Conservation (phyloP, 2,888 invertebrate species). For the Cheilosia pagana region DNA sequence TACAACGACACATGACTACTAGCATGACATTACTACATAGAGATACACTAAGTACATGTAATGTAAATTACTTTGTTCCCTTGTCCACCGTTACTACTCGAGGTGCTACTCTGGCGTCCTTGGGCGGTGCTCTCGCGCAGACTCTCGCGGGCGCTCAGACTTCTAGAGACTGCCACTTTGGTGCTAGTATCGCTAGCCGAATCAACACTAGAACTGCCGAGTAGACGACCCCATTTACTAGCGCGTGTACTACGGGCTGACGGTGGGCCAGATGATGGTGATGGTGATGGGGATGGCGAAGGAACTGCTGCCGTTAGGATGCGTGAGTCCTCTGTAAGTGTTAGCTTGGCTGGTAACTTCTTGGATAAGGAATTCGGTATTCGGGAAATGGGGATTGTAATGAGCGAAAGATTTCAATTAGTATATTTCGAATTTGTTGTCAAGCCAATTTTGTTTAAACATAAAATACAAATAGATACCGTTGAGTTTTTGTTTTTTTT, state of each 20-base stretch:
- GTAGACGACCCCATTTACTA: slow-evolving; percentile 92
- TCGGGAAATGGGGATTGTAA: slow-evolving; percentile 38
- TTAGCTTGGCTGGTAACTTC: slow-evolving; percentile 84
- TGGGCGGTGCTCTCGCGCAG: slow-evolving; percentile 84
- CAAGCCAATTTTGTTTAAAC: slow-evolving; percentile 31
- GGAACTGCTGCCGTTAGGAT: slow-evolving; percentile 82
- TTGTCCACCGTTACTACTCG: slow-evolving; percentile 84
- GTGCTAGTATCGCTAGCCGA: slow-evolving; percentile 87
- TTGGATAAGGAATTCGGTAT: slow-evolving; percentile 77
- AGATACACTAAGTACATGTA: slow-evolving; percentile 54
- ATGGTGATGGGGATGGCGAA: slow-evolving; percentile 83
- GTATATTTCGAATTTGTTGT: slow-evolving; percentile 41
- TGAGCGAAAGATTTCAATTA: slow-evolving; percentile 65
- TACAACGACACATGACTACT: slow-evolving; percentile 39
- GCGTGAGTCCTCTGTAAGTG: slow-evolving; percentile 84
- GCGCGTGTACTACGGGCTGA: slow-evolving; percentile 85
- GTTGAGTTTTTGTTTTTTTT: not conserved
- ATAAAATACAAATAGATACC: slow-evolving; percentile 30
- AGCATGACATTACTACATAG: slow-evolving; percentile 63
- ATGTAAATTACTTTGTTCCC: slow-evolving; percentile 83
- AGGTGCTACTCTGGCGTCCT: slow-evolving; percentile 83
- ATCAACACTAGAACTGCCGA: slow-evolving; percentile 91
- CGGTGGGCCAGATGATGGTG: slow-evolving; percentile 84
- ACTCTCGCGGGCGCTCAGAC: slow-evolving; percentile 85
- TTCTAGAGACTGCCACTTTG: slow-evolving; percentile 85